A percentile compares a stretch with the other conserved stretches of the same genome.
Conservation (phyloP, 2,888 invertebrate species). For the Ectemnius continuus region DNA sequence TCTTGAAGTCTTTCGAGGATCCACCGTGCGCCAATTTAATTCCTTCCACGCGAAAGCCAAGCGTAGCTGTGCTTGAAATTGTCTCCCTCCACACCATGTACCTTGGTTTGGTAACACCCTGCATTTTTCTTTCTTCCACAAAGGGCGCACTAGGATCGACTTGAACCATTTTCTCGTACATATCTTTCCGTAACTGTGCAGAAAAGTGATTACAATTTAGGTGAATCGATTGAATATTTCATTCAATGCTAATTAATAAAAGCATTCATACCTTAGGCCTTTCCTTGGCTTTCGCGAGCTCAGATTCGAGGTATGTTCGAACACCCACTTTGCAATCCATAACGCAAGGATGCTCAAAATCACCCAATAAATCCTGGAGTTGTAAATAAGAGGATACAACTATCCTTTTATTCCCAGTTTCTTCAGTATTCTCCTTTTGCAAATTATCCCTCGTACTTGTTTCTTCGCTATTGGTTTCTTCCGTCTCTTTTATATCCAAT, state of each 20-base stretch:
- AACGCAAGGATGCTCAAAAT: slow-evolving; percentile 94
- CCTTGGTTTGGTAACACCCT: slow-evolving; percentile 96
- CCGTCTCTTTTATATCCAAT: slow-evolving; percentile 71
- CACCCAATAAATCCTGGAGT: slow-evolving; percentile 94
- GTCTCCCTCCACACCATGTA: slow-evolving; percentile 98
- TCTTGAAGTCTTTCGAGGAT: slow-evolving; percentile 97
- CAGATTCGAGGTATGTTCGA: slow-evolving; percentile 96
- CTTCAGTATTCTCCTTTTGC: slow-evolving; percentile 50
- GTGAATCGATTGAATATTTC: background rate
- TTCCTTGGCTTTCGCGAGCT: slow-evolving; percentile 95
- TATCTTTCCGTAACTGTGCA: slow-evolving; percentile 83
- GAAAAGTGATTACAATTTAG: background rate
- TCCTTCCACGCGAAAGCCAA: slow-evolving; percentile 98
- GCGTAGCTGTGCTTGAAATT: slow-evolving; percentile 96
- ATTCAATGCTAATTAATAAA: background rate
- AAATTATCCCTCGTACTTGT: slow-evolving; percentile 23
- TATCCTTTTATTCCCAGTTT: slow-evolving; percentile 54
- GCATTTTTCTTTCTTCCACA: slow-evolving; percentile 92
- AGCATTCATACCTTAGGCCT: slow-evolving; percentile 87
- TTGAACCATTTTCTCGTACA: slow-evolving; percentile 99
- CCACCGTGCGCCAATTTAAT: slow-evolving; percentile 93
- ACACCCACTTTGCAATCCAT: slow-evolving; percentile 99
- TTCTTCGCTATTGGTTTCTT: slow-evolving; percentile 64
- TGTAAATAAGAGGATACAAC: slow-evolving; percentile 85
- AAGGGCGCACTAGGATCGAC: slow-evolving; percentile 93